A percentile compares a stretch with the other conserved stretches of the same genome.
These are phyloP conservation scores for Pavo muticus DNA, from an alignment of 2,113 vertebrate genomes.

Conservation along the genomic window DNA sequence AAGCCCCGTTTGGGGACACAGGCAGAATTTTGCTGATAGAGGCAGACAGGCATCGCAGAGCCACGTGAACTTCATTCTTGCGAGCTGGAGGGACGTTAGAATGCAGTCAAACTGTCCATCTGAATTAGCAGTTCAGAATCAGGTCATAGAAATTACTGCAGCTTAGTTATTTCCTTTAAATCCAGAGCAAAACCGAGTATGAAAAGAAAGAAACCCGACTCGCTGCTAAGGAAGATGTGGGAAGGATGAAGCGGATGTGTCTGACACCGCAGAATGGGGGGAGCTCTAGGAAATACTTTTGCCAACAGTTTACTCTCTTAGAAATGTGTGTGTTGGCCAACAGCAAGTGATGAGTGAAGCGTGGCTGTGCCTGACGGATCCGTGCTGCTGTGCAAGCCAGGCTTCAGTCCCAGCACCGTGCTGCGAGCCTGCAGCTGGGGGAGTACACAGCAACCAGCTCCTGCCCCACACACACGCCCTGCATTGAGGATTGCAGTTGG, in stretches of 20 bases:
- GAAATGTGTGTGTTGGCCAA: not conserved
- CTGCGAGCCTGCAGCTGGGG: not conserved
- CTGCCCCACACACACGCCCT: not conserved
- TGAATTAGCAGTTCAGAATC: not conserved
- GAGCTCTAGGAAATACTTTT: not conserved
- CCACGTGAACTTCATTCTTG: not conserved
- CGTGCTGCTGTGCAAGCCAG: not conserved
- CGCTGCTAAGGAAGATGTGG: not conserved
- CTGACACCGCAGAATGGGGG: not conserved
- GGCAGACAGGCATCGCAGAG: not conserved
- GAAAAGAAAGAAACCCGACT: not conserved
- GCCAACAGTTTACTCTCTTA: not conserved
- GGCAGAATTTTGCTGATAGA: not conserved
- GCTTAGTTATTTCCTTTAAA: not conserved
- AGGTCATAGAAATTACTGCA: not conserved
- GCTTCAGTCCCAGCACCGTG: not conserved
- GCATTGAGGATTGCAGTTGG: not conserved
- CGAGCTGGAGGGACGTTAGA: not conserved
- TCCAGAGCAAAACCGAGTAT: not conserved
- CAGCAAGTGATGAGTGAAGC: not conserved
- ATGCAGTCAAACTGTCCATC: not conserved
- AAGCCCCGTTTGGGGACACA: rapidly evolving
- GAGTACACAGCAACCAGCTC: not conserved
- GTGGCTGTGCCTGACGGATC: not conserved
- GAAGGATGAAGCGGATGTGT: not conserved